These are phyloP conservation scores for Saccopteryx bilineata DNA, from an alignment of 2,113 vertebrate genomes.

Conservation along the genomic window DNA sequence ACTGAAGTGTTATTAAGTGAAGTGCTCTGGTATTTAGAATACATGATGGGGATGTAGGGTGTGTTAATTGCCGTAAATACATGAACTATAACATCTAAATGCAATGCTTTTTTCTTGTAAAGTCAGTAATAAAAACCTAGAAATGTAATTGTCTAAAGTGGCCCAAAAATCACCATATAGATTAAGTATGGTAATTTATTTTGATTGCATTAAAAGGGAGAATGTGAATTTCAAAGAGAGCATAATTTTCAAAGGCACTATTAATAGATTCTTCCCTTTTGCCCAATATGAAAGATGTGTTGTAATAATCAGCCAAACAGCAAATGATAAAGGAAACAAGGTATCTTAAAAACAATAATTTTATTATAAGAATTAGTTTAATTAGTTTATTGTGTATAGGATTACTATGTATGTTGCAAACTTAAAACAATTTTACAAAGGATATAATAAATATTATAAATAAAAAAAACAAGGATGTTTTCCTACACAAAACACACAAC, in stretches of 20 bases:
- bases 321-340: constrained; percentile 44
- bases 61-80: constrained; percentile 72
- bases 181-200: constrained; percentile 62
- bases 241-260: constrained; percentile 50
- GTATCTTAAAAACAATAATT: constrained; percentile 13
- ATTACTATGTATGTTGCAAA: neutral
- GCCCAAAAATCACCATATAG: constrained; percentile 58
- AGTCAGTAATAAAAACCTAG: constrained; percentile 63
- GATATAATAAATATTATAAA: constrained; percentile 43
- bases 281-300: neutral
- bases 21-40: constrained; percentile 67
- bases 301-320: constrained; percentile 44
- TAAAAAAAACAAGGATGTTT: neutral
- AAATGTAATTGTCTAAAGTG: neutral
- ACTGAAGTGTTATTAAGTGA: constrained; percentile 80
- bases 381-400: constrained; percentile 1
- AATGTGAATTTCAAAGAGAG: constrained; percentile 55
- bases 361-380: constrained; percentile 13
- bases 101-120: constrained; percentile 76
- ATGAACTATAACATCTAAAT: neutral
- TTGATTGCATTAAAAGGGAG: constrained; percentile 28
- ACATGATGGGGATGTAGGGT: neutral
- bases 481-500: neutral
- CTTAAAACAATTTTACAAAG: neutral
- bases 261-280: constrained; percentile 61